Evolutionary conservation across 2,113 vertebrate genomes (phyloP).

Genomic region (Mustela nigripes): DNA sequence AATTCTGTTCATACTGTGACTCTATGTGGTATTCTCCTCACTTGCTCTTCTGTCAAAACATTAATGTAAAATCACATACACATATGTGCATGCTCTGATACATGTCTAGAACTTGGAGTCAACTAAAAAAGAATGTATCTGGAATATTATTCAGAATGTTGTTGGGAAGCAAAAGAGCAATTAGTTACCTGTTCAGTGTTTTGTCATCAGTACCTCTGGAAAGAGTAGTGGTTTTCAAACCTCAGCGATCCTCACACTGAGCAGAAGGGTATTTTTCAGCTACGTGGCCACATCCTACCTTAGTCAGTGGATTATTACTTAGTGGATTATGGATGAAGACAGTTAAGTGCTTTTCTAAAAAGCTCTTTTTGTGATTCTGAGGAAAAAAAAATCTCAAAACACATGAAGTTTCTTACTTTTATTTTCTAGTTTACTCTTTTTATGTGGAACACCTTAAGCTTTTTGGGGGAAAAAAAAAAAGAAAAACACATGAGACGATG

Average conservation of each 20-base stretch:
- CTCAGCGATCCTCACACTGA: neutral
- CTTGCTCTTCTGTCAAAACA: neutral
- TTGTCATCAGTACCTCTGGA: neutral
- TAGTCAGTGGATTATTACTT: neutral
- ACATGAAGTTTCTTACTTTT: neutral
- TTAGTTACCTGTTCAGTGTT: neutral
- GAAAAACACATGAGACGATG: neutral
- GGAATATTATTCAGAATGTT: neutral
- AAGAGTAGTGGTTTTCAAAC: neutral
- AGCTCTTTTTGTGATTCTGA: neutral
- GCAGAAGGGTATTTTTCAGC: neutral
- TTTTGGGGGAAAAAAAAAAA: neutral
- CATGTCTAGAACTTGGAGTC: neutral
- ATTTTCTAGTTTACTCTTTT: neutral
- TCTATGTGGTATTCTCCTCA: neutral
- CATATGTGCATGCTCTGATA: neutral
- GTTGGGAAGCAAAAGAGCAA: too few species aligned
- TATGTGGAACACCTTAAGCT: neutral
- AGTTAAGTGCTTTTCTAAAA: neutral
- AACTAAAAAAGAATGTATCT: neutral
- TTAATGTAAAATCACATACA: neutral
- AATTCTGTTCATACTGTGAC: neutral
- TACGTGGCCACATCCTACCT: rapidly evolving
- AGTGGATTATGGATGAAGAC: neutral
- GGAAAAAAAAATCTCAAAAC: neutral